phyloP scores from a whole-genome alignment of 1,140 invertebrate species.

The Mactra quadrangularis region DNA sequence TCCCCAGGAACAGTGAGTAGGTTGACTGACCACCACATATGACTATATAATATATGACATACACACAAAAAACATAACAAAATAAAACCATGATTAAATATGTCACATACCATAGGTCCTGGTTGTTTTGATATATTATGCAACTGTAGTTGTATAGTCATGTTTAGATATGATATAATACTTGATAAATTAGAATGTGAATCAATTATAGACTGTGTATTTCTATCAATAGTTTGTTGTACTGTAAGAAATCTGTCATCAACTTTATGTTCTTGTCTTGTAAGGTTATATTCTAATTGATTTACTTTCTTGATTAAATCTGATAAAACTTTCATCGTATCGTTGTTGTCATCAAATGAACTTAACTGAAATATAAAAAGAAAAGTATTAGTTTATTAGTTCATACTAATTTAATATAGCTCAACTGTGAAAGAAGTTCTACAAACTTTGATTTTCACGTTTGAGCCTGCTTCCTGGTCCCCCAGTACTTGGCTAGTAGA shows the following conservation, averaged over 20 bases:
- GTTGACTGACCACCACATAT: too few relatives aligned
- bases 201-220: neutral
- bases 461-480: too few relatives aligned
- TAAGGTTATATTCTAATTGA: neutral
- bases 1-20: too few relatives aligned
- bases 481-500: too few relatives aligned
- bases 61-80: too few relatives aligned
- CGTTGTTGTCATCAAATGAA: conserved; percentile 47
- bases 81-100: too few relatives aligned
- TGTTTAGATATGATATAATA: conserved; percentile 44
- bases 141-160: conserved; percentile 47
- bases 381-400: too few relatives aligned
- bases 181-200: conserved; percentile 2
- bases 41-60: too few relatives aligned
- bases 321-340: conserved; percentile 41
- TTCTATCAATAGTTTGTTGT: neutral
- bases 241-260: neutral
- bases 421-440: too few relatives aligned
- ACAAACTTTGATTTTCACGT: too few relatives aligned
- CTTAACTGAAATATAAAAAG: conserved; percentile 27
- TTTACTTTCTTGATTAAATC: conserved; percentile 49
- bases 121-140: conserved; percentile 39
- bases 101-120: conserved; percentile 54
- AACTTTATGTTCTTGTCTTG: neutral
- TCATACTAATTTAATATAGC: too few relatives aligned